Evolutionary conservation across 2,113 vertebrate genomes (phyloP).

Genomic region (Ailuropoda melanoleuca): DNA sequence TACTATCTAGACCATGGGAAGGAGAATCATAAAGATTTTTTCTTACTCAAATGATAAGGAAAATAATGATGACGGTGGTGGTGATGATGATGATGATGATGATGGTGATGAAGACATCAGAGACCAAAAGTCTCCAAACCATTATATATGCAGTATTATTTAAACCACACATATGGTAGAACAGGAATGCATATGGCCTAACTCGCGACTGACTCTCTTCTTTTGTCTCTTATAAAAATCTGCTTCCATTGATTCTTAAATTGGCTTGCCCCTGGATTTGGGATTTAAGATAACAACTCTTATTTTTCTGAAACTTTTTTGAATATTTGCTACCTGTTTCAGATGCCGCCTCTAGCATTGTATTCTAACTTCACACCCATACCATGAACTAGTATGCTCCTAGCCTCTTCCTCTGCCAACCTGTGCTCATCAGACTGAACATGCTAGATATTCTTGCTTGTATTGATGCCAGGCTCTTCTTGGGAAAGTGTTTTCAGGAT

Average conservation of each 20-base stretch:
- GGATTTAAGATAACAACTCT: background rate
- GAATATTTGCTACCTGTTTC: background rate
- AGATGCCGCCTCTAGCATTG: background rate
- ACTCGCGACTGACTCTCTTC: background rate
- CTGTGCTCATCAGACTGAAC: background rate
- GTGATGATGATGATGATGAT: background rate
- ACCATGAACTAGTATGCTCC: background rate
- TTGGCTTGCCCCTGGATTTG: background rate
- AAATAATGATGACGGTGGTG: background rate
- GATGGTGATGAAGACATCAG: background rate
- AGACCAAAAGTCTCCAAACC: background rate
- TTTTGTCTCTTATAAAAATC: background rate
- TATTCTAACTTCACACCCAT: background rate
- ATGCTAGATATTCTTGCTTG: background rate
- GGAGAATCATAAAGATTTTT: background rate
- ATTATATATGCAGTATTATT: background rate
- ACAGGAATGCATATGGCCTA: background rate
- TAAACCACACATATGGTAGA: background rate
- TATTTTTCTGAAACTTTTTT: background rate
- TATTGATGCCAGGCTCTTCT: background rate
- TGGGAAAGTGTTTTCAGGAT: slow-evolving; percentile 18
- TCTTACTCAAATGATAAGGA: background rate
- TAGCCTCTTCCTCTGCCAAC: background rate
- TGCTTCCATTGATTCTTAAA: background rate
- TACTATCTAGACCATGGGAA: background rate